Evolutionary conservation across 2,797 vertebrate genomes (phyloP).

Genomic region (Hemitrygon akajei): DNA sequence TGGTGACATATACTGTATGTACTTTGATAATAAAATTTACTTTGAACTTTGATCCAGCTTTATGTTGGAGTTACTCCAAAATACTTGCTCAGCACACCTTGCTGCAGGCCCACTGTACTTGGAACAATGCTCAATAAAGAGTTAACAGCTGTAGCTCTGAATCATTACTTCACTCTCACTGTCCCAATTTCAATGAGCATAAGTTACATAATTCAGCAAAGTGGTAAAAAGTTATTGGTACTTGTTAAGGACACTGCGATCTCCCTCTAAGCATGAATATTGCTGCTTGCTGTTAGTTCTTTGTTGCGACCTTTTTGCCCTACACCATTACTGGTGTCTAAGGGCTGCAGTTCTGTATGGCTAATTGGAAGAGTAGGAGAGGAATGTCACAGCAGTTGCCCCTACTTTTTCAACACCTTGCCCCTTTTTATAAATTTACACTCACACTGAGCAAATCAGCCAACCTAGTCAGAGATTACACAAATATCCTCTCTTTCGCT

Average conservation of each 20-base stretch:
- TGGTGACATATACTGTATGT: too few relatives aligned
- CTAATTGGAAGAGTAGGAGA: background rate
- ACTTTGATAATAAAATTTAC: too few relatives aligned
- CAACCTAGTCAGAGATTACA: background rate
- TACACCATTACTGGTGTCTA: background rate
- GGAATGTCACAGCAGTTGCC: background rate
- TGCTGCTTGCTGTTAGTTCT: background rate
- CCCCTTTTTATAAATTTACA: background rate
- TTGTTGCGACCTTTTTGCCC: background rate
- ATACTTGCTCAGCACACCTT: background rate
- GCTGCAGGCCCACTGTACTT: background rate
- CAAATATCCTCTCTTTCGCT: background rate
- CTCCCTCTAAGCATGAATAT: too few relatives aligned
- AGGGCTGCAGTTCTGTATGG: background rate
- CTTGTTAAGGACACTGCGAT: background rate
- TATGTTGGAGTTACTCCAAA: background rate
- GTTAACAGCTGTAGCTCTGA: background rate
- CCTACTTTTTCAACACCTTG: background rate
- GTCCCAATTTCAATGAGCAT: background rate
- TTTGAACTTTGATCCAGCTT: background rate
- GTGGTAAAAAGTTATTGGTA: background rate
- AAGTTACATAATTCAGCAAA: background rate
- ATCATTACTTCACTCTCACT: background rate
- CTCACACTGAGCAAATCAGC: background rate
- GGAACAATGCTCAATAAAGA: background rate